Evolutionary conservation across 1,140 invertebrate genomes (phyloP).

Genomic region (Tribolium castaneum): DNA sequence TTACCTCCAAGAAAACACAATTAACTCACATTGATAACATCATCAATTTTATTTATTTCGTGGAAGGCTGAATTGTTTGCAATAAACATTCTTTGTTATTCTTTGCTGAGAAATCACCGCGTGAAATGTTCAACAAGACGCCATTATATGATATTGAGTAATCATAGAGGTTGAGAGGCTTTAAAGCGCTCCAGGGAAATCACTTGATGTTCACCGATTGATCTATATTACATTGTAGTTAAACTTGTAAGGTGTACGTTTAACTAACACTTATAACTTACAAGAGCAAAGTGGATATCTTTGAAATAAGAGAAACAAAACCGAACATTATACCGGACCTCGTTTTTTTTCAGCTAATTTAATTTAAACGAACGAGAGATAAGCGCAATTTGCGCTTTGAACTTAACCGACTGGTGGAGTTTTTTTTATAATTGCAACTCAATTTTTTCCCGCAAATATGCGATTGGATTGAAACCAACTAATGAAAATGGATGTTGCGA

Average conservation of each 20-base stretch:
- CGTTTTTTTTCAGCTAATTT: no score
- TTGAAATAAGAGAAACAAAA: not conserved
- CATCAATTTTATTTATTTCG: no score
- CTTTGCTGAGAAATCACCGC: not conserved
- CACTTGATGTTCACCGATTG: slow-evolving; percentile 30
- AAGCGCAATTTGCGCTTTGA: no score
- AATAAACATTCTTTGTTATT: no score
- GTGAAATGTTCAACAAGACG: slow-evolving; percentile 6
- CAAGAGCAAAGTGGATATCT: not conserved
- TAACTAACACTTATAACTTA: slow-evolving; percentile 7
- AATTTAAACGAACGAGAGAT: no score
- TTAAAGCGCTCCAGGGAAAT: slow-evolving; percentile 29
- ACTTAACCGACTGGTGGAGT: no score
- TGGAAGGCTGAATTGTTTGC: no score
- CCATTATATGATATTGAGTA: slow-evolving; percentile 24
- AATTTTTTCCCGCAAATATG: not conserved
- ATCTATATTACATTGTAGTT: slow-evolving; percentile 29
- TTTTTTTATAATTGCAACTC: no score
- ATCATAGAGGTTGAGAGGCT: slow-evolving; percentile 25
- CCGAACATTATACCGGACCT: no score
- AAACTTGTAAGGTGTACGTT: not conserved
- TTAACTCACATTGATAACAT: no score
- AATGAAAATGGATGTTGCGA: not conserved
- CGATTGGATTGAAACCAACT: not conserved
- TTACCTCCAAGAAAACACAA: no score